Evolutionary conservation across 2,113 vertebrate genomes (phyloP).

Genomic region (Vanacampus margaritifer): DNA sequence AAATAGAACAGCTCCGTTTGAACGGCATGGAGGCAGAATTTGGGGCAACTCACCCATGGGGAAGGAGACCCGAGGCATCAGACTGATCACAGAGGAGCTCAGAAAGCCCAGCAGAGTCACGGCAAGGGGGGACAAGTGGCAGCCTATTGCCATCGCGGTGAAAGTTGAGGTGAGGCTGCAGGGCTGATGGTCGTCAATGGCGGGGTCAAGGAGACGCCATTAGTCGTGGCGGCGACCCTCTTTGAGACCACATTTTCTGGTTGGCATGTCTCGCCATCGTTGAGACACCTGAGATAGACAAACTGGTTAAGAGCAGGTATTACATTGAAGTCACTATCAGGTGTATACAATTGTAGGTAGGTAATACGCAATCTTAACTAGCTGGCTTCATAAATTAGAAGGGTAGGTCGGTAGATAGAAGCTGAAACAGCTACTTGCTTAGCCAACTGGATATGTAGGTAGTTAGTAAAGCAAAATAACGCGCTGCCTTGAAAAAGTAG

Average conservation of each 20-base stretch:
- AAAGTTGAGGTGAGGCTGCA: background rate
- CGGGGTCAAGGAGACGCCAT: slow-evolving; percentile 10
- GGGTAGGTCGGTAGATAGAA: too few species aligned
- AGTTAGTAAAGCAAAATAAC: too few species aligned
- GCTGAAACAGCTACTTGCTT: too few species aligned
- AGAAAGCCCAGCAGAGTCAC: slow-evolving; percentile 41
- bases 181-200: background rate
- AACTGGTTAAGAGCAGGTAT: background rate
- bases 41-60: slow-evolving; percentile 49
- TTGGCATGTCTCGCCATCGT: slow-evolving; percentile 35
- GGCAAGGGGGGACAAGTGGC: slow-evolving; percentile 17
- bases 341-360: background rate
- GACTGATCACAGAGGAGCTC: slow-evolving; percentile 7
- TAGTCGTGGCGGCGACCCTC: background rate
- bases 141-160: slow-evolving; percentile 41
- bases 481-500: too few species aligned
- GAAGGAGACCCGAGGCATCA: slow-evolving; percentile 66
- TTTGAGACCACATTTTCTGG: slow-evolving; percentile 37
- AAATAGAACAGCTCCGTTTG: background rate
- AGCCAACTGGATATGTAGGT: too few species aligned
- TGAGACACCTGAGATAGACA: slow-evolving; percentile 4
- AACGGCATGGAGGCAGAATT: background rate
- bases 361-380: too few species aligned
- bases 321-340: background rate
- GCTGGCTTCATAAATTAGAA: too few species aligned